Evolutionary conservation across 2,113 vertebrate genomes (phyloP), one percentile per base, ranked within the genome.

Genomic region (Rana temporaria): DNA sequence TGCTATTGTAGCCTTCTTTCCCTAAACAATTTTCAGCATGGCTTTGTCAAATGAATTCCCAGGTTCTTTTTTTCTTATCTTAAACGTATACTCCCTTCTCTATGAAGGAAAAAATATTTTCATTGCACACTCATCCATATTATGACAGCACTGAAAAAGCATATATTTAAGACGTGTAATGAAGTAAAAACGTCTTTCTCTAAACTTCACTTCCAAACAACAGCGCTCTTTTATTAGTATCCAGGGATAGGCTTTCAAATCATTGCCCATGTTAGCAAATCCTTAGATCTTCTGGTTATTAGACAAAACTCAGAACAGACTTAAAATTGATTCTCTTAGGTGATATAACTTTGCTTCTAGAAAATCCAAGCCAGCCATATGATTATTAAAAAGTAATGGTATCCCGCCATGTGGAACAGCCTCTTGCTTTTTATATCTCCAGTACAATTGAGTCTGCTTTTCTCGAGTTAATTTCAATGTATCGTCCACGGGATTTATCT

Each of bases 301-400:
- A 83, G 81, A 83, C 71, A 83, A 83, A 83, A 83, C 81, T 83
- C 81, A 83, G 81, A 83, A 67, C 81, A 83, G 81, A 76, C 81
- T 83, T 83, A 83, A 83, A 83, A 83, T 83, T 83, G 81, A 83
- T 83, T 83, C 81, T 83, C 81, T 76, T 76, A 83, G 81, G 81
- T 83, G 71, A 83, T 83, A 83, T 83, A 83, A 83, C 81, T 81
- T 81, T 81, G 60, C 79, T 60, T 76, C 81, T 76, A 68, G 81
- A 83, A 83, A 83, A 83, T 67, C 71, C 69, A 56, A 83, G 81
- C 71, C 81, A 83, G 81, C 71, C 71, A 83, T 76, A 76, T 76
- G 81, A 83, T 76, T 83, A 83, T 83, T 76, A 83, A 83, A 83
- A 83, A 83, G 72, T 83, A 76, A 83, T 83, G 81, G 81, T 76